Evolutionary conservation across 2,797 vertebrate species (phyloP), one percentile per base, ranked within the genome.

Genomic region (Channa striata): DNA sequence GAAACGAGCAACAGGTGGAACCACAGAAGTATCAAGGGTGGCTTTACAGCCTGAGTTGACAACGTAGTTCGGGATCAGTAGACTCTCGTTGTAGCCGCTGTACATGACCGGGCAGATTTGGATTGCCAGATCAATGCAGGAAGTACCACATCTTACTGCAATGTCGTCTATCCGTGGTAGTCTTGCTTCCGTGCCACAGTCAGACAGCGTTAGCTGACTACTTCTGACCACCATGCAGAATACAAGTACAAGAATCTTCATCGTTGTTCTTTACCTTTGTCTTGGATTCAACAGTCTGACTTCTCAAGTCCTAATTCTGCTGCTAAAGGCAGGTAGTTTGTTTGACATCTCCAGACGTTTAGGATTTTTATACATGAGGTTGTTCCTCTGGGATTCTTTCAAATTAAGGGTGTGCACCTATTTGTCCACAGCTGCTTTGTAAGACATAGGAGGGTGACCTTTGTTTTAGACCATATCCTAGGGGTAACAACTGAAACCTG

Each of bases 21-120:
- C 37, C 8, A 73, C 87, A 0, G 80, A 74, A 2, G 63, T 58
- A 50, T 94, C 93, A 2, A 94, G 57, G 11, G 54, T 88, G n/a
- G 65, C 94, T 89, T 33, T 74, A 46, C 94, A 95, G 1, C 8
- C 9, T 0, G 67, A 20, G 11, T 59, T 44, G 49, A 33, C 0
- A 11, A 85, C 78, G n/a, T 86, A 49, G 81, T 95, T 95, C 78
- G 94, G 77, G 68, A 90, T 85, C 77, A 94, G 83, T 0, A 91
- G 80, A n/a, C 75, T 89, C 72, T 94, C 92, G 8, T 95, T 94
- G 85, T 93, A 95, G 70, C 94, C 93, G 0, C 91, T 92, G 77
- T 92, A 94, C 61, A 93, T 46, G 9, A 93, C 89, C 0, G 92
- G 93, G 68, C 93, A 95, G 51, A 91, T 68, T 25, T 88, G 74